phyloP scores from a whole-genome alignment of 92 coral and sea anemone genomes.

The Parazoanthus darwini region DNA sequence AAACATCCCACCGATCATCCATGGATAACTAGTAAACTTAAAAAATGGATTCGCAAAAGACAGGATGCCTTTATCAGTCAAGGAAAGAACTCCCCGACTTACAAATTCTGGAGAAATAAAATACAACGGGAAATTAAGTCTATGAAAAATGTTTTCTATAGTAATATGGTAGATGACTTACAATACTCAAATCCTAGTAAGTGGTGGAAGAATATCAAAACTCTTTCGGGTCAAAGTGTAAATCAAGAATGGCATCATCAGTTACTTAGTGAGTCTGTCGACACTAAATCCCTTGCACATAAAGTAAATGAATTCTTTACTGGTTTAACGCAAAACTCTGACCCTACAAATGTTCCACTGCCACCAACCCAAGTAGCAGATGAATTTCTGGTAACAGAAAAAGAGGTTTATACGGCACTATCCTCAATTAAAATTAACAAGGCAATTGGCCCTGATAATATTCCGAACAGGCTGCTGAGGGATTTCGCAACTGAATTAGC shows the following conservation, averaged over 20 bases:
- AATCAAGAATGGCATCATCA: constrained; percentile 48
- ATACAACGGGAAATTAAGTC: constrained; percentile 13
- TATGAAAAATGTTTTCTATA: not conserved
- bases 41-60: constrained; percentile 41
- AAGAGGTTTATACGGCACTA: constrained; percentile 38
- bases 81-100: constrained; percentile 49
- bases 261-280: constrained; percentile 34
- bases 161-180: constrained; percentile 47
- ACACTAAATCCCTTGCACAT: constrained; percentile 33
- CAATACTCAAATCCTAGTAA: constrained; percentile 42
- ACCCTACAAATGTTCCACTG: constrained; percentile 1
- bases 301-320: constrained; percentile 52
- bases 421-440: not conserved
- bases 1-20: constrained; percentile 56
- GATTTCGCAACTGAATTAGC: constrained; percentile 38
- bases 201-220: constrained; percentile 61
- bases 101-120: constrained; percentile 58
- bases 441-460: constrained; percentile 35
- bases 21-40: constrained; percentile 58
- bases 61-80: constrained; percentile 46
- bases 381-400: constrained; percentile 40
- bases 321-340: constrained; percentile 42
- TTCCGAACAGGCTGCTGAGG: constrained; percentile 47
- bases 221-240: constrained; percentile 41
- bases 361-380: constrained; percentile 35